A percentile compares a stretch with the other conserved stretches of the same genome.
Conservation (phyloP, 2,888 invertebrate genomes). For the Camptogramma bilineatum region DNA sequence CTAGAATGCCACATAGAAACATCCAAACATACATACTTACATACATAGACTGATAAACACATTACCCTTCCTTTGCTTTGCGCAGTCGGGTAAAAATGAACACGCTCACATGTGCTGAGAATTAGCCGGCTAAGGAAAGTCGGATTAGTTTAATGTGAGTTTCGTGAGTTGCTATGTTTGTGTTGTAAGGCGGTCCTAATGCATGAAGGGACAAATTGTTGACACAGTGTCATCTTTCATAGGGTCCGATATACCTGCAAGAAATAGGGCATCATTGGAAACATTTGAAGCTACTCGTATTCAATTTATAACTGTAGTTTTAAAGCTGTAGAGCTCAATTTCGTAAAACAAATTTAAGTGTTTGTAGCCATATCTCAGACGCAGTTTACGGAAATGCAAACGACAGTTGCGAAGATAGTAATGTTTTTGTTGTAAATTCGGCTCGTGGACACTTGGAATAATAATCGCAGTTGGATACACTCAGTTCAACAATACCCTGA, state of each 20-base stretch:
- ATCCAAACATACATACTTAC: too few relatives aligned
- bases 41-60: too few relatives aligned
- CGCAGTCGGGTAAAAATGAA: too few relatives aligned
- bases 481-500: not conserved
- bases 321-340: conserved; percentile 44
- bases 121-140: conserved; percentile 73
- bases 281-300: conserved; percentile 2
- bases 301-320: conserved; percentile 51
- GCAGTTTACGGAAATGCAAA: conserved; percentile 71
- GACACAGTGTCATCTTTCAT: conserved; percentile 81
- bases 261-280: conserved; percentile 55
- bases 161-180: conserved; percentile 80
- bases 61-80: too few relatives aligned
- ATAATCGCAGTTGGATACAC: conserved; percentile 45
- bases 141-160: conserved; percentile 80
- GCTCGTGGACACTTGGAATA: conserved; percentile 79
- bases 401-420: conserved; percentile 70
- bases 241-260: conserved; percentile 74
- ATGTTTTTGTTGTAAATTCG: conserved; percentile 66
- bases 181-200: conserved; percentile 76
- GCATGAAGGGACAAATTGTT: conserved; percentile 79
- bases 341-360: conserved; percentile 49
- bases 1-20: too few relatives aligned
- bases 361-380: conserved; percentile 60
- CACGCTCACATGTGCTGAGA: conserved; percentile 72